These are phyloP conservation scores for Cephus nigrinus DNA, from an alignment of 2,888 invertebrate species.

Conservation along the genomic window DNA sequence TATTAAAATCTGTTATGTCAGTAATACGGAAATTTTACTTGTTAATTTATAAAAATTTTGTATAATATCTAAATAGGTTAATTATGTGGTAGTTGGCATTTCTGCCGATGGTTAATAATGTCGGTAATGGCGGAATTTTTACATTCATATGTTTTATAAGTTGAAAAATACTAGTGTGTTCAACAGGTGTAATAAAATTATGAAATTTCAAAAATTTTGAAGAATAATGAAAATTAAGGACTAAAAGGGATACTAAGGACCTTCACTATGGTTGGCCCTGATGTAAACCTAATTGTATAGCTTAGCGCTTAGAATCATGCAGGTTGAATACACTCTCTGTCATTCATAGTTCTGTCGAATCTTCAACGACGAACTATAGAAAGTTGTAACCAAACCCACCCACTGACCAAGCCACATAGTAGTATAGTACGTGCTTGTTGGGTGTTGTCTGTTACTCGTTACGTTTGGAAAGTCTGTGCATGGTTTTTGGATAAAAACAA, in stretches of 20 bases:
- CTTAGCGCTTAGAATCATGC: not conserved
- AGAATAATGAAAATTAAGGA: not conserved
- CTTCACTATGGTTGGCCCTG: not conserved
- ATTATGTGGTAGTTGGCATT: not conserved
- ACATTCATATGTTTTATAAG: not conserved
- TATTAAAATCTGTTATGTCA: not conserved
- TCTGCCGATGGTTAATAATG: not conserved
- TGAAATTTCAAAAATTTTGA: not conserved
- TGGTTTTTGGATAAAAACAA: not conserved
- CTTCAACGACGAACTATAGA: not conserved
- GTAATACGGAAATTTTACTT: not conserved
- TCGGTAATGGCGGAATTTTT: not conserved
- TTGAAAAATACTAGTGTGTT: not conserved
- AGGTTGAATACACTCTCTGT: not conserved
- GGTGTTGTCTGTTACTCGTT: constrained; percentile 19
- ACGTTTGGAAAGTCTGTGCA: constrained; percentile 4
- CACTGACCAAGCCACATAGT: not conserved
- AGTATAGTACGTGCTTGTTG: constrained; percentile 10
- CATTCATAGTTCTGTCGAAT: not conserved
- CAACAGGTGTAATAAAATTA: not conserved
- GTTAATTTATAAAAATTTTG: not conserved
- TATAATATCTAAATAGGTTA: not conserved
- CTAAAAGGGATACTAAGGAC: not conserved
- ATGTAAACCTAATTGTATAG: not conserved
- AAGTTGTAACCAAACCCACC: not conserved